These are phyloP conservation scores for Microchirus variegatus DNA, from an alignment of 2,797 vertebrate genomes.

Conservation along the genomic window DNA sequence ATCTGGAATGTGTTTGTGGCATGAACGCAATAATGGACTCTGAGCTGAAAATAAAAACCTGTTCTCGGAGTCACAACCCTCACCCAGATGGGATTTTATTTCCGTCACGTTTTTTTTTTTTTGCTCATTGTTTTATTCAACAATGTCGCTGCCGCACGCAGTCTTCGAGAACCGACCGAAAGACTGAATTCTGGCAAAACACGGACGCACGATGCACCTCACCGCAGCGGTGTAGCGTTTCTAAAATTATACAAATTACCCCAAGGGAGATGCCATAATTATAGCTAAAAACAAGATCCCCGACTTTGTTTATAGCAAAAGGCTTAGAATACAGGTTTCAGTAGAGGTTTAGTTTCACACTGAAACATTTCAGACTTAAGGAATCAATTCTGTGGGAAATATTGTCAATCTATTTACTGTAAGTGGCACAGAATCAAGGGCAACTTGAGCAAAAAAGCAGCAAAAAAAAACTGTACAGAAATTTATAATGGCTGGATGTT, in stretches of 20 bases:
- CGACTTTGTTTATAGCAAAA: constrained; percentile 30
- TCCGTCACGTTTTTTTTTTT: constrained; percentile 36
- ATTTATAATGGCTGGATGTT: constrained; percentile 28
- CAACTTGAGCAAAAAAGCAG: constrained; percentile 1
- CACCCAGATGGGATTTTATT: constrained; percentile 33
- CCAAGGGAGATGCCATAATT: constrained; percentile 27
- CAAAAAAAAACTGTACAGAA: not conserved
- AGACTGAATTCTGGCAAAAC: constrained; percentile 19
- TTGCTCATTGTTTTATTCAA: constrained; percentile 35
- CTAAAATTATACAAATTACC: constrained; percentile 34
- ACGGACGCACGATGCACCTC: not conserved
- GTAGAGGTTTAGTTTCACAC: constrained; percentile 10
- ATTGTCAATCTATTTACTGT: not conserved
- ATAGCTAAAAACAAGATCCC: constrained; percentile 38
- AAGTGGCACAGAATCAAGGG: not conserved
- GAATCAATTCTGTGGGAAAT: constrained; percentile 2
- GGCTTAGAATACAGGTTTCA: constrained; percentile 5
- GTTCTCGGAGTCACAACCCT: constrained; percentile 8
- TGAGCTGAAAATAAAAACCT: constrained; percentile 25
- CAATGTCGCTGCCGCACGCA: not conserved
- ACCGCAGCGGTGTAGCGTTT: constrained; percentile 22
- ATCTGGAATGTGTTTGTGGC: constrained; percentile 39
- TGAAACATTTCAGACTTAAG: constrained; percentile 1
- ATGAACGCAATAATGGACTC: constrained; percentile 41
- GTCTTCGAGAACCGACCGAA: not conserved